Evolutionary conservation across 2,888 invertebrate species (phyloP), one percentile per base, ranked within the genome.

Genomic region (Microctonus aethiopoides): DNA sequence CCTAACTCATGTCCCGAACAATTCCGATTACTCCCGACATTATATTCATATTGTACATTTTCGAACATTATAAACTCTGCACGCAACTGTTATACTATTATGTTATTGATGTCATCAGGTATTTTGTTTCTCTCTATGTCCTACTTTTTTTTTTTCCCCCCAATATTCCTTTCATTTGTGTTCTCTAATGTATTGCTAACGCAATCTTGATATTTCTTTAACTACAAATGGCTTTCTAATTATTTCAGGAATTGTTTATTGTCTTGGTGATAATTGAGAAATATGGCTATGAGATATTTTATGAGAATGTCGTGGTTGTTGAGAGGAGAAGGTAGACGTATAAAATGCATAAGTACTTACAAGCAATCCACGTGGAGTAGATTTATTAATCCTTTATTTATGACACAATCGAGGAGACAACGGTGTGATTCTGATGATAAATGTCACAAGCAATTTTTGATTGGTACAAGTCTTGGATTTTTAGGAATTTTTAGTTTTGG

Each of bases 401-500:
- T 20, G 2, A 9, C 5, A 16, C 57, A 34, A 34, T 57, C n/a
- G 1, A 32, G 7, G 32, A 1, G 22, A 24, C 32, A 57, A 16
- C 13, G 13, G 32, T 20, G 34, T 57, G n/a, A 57, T 2, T 5
- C 16, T 16, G 16, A 57, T 57, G 32, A 57, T 10, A 32, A 29
- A 16, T 1, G 16, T 20, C 5, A 46, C 7, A 0, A 22, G 4
- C 29, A 61, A 57, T 20, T 71, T 26, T 36, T 74, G 36, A 57
- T 79, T 10, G 74, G 71, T 10, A 57, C 75, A 5, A 77, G 78
- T 57, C 72, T 78, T 57, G 79, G 83, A 26, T 70, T 92, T 22
- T 88, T 92, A 74, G 89, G 90, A 61, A 89, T 91, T 87, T 85
- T 92, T 22, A 90, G 91, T 11, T 90, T 90, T 72, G 82, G 87